Percentiles rank a stretch among this genome's conserved stretches.
Conservation (phyloP, 2,113 vertebrate genomes). For the Heteronetta atricapilla region DNA sequence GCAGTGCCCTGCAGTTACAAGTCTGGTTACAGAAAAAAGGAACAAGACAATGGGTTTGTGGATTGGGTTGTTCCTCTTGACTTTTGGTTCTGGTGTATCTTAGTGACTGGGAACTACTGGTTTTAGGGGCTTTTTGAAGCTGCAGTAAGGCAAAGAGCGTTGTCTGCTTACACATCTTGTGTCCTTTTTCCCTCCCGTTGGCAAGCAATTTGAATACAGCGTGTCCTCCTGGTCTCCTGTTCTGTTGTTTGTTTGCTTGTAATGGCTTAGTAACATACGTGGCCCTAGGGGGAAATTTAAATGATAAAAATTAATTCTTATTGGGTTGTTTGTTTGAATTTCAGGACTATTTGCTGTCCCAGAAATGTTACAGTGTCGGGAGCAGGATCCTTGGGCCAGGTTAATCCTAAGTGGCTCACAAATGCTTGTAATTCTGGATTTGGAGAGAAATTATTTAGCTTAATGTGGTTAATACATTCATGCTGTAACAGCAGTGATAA, state of each 20-base stretch:
- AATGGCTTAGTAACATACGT: neutral
- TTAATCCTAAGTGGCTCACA: neutral
- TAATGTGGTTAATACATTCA: neutral
- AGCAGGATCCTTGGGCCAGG: neutral
- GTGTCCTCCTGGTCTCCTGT: neutral
- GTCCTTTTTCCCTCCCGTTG: neutral
- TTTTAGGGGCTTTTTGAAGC: neutral
- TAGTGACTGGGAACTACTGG: neutral
- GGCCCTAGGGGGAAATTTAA: neutral
- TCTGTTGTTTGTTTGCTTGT: neutral
- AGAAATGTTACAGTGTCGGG: neutral
- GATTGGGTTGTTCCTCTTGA: neutral
- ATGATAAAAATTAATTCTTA: conserved; percentile 42
- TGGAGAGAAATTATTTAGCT: neutral
- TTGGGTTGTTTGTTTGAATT: conserved; percentile 19
- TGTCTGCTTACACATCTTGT: neutral
- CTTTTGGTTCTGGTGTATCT: neutral
- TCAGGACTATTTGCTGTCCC: neutral
- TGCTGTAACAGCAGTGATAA: neutral
- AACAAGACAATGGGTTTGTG: neutral
- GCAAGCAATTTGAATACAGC: neutral
- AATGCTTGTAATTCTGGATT: conserved; percentile 8
- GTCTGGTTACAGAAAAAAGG: neutral
- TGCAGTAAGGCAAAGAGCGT: neutral
- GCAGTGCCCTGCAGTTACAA: neutral